Conservation (phyloP, 2,113 vertebrate species). For the Megatriorchis doriae region DNA sequence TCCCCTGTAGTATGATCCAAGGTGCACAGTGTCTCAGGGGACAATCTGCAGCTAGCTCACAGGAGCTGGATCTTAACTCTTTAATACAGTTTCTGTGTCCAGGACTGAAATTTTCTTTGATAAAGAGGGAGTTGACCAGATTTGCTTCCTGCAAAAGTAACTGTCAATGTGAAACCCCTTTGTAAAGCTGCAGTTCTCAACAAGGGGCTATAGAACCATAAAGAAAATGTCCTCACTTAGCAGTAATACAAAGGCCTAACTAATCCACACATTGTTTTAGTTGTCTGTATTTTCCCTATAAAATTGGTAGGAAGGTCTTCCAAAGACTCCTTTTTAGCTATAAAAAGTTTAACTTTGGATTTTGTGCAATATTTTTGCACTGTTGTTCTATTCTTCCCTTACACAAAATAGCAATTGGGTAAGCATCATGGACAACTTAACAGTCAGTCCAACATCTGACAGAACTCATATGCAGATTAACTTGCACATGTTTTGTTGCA, state of each 20-base stretch:
- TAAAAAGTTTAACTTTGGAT: neutral
- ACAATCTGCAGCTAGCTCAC: neutral
- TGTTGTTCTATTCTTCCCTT: neutral
- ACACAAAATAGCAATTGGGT: neutral
- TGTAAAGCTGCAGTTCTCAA: neutral
- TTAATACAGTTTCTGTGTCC: neutral
- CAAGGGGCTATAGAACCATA: neutral
- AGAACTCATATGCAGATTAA: neutral
- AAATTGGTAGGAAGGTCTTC: neutral
- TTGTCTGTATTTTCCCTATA: neutral
- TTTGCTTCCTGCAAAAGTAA: neutral
- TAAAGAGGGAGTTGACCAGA: neutral
- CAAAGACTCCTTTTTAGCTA: neutral
- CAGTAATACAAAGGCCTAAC: neutral
- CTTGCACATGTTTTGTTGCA: neutral
- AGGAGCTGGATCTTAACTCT: neutral
- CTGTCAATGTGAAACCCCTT: neutral
- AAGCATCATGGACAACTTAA: neutral
- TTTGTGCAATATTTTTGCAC: neutral
- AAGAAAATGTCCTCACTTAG: neutral
- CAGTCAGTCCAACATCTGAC: neutral
- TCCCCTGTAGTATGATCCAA: neutral
- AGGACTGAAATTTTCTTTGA: neutral
- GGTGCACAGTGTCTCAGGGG: neutral
- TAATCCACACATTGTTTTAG: neutral